Evolutionary conservation across 2,113 vertebrate species (phyloP).

Genomic region (Atherinomorus stipes): DNA sequence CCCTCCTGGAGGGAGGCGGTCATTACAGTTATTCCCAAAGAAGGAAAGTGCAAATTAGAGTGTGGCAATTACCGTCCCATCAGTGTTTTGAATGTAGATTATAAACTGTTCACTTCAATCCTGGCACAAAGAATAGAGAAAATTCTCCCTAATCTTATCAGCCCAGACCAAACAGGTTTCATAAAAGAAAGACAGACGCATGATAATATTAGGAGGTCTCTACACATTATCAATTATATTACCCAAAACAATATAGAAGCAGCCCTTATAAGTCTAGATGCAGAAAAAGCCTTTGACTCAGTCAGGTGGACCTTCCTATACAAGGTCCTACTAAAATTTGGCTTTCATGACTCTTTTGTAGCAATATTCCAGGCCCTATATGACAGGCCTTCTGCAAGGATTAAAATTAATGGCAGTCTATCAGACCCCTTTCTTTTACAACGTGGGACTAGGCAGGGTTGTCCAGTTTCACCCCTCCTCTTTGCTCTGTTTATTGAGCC

Average conservation of each 20-base stretch:
- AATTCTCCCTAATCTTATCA: too few relatives aligned
- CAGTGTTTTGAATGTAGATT: background rate
- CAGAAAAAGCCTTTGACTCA: conserved; percentile 3
- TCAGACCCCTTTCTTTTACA: too few relatives aligned
- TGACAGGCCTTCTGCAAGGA: too few relatives aligned
- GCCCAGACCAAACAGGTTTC: background rate
- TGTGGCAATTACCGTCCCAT: background rate
- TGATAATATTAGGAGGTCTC: background rate
- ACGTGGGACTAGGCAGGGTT: background rate
- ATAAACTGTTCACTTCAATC: too few relatives aligned
- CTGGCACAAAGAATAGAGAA: background rate
- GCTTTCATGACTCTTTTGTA: background rate
- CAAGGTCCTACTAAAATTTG: background rate
- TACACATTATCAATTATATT: too few relatives aligned
- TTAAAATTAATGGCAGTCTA: too few relatives aligned
- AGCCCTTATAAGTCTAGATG: background rate
- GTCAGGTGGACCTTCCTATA: conserved; percentile 14
- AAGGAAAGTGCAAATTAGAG: background rate
- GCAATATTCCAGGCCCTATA: background rate
- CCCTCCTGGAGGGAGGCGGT: too few relatives aligned
- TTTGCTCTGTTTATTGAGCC: too few relatives aligned
- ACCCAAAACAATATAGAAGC: too few relatives aligned
- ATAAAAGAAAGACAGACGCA: too few relatives aligned
- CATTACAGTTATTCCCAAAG: too few relatives aligned
- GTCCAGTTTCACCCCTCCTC: too few relatives aligned